phyloP scores from a whole-genome alignment of 2,113 vertebrate species.

The Lonchura striata region DNA sequence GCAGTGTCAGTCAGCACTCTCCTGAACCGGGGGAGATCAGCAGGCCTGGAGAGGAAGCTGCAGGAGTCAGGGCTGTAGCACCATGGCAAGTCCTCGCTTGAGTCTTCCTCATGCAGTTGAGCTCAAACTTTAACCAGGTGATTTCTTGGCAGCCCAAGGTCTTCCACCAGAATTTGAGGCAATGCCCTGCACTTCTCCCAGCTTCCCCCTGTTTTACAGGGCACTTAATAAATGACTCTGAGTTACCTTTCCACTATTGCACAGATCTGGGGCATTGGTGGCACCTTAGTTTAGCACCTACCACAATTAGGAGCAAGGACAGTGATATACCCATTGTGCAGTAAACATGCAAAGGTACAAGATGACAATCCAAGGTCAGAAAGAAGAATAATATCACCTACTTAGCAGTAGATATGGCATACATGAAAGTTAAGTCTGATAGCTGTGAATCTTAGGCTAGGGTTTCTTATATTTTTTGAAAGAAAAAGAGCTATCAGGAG shows the following conservation, averaged over 20 bases:
- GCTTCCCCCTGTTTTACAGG: not conserved
- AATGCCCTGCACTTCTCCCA: not conserved
- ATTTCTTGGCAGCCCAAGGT: not conserved
- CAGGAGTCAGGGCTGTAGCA: not conserved
- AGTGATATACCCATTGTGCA: not conserved
- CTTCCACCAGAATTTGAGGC: not conserved
- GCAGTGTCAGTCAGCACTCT: not conserved
- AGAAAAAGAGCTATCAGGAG: not conserved
- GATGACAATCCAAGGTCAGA: not conserved
- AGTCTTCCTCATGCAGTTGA: not conserved
- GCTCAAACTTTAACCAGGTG: not conserved
- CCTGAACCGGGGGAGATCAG: not conserved
- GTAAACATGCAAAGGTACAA: not conserved
- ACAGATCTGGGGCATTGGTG: not conserved
- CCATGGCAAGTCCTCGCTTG: not conserved
- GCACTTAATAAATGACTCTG: not conserved
- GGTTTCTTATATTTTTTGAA: not conserved
- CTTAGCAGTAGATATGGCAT: not conserved
- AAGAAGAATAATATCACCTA: not conserved
- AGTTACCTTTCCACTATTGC: not conserved
- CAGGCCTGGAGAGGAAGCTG: not conserved
- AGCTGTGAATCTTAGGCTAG: not conserved
- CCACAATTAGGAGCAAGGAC: not conserved
- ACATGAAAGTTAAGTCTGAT: not conserved
- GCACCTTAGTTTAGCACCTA: not conserved